Conservation (phyloP, 35 echinoderm and acorn worm species). For the Strongylocentrotus purpuratus region DNA sequence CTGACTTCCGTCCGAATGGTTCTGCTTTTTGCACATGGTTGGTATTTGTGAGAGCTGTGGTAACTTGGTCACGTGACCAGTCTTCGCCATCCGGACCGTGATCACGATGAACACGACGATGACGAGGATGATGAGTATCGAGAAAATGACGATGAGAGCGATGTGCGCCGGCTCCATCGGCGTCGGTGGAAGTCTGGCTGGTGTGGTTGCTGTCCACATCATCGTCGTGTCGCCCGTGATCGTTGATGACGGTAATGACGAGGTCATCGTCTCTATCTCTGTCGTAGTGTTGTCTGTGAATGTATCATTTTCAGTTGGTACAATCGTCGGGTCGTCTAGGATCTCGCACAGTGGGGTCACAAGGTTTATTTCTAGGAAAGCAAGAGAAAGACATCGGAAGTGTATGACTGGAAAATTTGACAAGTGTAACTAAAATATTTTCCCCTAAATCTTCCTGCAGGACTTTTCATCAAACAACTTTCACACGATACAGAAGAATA, state of each 20-base stretch:
- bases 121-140: conserved; percentile 34
- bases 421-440: neutral
- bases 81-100: conserved; percentile 30
- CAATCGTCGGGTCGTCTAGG: neutral
- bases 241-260: neutral
- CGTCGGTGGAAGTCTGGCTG: neutral
- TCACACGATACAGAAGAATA: no score
- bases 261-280: neutral
- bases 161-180: conserved; percentile 23
- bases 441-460: no score
- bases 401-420: neutral
- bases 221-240: neutral
- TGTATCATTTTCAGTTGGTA: neutral
- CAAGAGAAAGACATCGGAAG: neutral
- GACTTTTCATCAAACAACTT: no score
- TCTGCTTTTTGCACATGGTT: neutral
- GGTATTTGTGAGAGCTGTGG: neutral
- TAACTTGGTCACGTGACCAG: neutral
- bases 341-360: neutral
- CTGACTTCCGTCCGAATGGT: neutral
- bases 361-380: neutral
- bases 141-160: conserved; percentile 21
- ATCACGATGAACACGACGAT: conserved; percentile 28
- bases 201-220: conserved; percentile 13
- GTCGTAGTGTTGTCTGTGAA: neutral